Evolutionary conservation across 2,888 invertebrate genomes (phyloP).

Genomic region (Scaptomyza caliginosa): DNA sequence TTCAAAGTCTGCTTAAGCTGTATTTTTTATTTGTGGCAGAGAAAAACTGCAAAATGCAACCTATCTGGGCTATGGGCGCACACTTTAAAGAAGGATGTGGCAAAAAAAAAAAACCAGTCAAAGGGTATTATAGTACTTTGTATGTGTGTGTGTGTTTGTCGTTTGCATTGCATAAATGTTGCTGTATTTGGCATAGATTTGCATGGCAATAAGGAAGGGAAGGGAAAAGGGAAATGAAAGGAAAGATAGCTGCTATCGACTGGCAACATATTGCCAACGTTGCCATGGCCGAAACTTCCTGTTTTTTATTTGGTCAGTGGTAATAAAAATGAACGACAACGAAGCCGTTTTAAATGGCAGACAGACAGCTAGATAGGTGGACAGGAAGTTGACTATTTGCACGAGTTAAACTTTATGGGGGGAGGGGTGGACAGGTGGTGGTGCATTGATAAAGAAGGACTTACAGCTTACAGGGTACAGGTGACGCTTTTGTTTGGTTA

Average conservation of each 20-base stretch:
- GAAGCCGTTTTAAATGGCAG: constrained; percentile 37
- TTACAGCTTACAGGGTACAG: constrained; percentile 30
- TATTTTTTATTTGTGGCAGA: constrained; percentile 17
- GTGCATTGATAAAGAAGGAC: constrained; percentile 41
- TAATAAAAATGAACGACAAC: constrained; percentile 66
- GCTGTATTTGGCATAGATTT: constrained; percentile 74
- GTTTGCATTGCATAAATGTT: constrained; percentile 66
- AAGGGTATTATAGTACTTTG: constrained; percentile 61
- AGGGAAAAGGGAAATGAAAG: background rate
- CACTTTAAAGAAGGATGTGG: constrained; percentile 5
- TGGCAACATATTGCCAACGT: constrained; percentile 69
- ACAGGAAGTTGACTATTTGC: constrained; percentile 65
- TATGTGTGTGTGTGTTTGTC: constrained; percentile 16
- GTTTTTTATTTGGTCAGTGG: constrained; percentile 53
- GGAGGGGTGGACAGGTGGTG: no score
- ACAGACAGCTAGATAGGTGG: constrained; percentile 1
- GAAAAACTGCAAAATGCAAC: constrained; percentile 25
- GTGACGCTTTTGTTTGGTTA: constrained; percentile 64
- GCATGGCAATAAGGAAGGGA: constrained; percentile 59
- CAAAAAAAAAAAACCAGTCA: constrained; percentile 44
- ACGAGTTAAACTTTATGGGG: constrained; percentile 35
- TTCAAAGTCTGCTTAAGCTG: constrained; percentile 2
- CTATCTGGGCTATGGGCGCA: constrained; percentile 3
- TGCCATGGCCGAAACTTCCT: constrained; percentile 42
- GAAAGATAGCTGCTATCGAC: constrained; percentile 49